A percentile compares a stretch with the other conserved stretches of the same genome.
These are phyloP conservation scores for Amphilophus citrinellus DNA, from an alignment of 2,113 vertebrate genomes.

Conservation along the genomic window DNA sequence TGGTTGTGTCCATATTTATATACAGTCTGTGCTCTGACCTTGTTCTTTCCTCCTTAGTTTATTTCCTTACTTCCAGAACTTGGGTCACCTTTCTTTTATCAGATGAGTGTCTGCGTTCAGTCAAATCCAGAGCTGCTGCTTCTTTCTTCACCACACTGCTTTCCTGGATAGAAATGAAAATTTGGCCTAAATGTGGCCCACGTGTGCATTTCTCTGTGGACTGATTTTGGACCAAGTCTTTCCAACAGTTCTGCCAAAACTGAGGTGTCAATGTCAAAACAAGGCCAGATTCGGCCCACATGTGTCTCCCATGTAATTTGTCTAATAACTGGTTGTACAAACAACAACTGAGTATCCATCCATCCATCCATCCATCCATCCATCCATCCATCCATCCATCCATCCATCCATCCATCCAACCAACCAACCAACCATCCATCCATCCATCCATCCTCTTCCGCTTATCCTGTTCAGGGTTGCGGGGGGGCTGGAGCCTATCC, in stretches of 20 bases:
- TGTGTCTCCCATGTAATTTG: not conserved
- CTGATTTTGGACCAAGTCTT: not conserved
- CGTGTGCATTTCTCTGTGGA: fast-evolving
- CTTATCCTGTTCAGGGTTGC: too few species aligned
- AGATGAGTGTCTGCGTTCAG: not conserved
- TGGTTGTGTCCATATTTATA: not conserved
- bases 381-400: too few species aligned
- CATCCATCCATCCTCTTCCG: too few species aligned
- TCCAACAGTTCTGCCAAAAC: not conserved
- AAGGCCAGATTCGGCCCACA: not conserved
- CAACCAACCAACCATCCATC: too few species aligned
- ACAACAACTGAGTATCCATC: not conserved
- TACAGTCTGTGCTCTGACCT: not conserved
- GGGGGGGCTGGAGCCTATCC: too few species aligned
- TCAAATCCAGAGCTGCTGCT: not conserved
- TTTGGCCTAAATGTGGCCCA: not conserved
- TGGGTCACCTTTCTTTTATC: not conserved
- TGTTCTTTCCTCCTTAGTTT: not conserved
- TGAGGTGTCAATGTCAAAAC: fast-evolving
- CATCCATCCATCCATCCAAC: too few species aligned
- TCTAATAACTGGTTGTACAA: not conserved
- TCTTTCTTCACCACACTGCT: not conserved
- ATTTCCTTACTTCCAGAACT: not conserved
- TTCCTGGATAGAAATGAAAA: not conserved
- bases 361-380: too few species aligned